Evolutionary conservation across 1,140 invertebrate genomes (phyloP), one percentile per base, ranked within the genome.

Genomic region (Andrena cerasifolii): DNA sequence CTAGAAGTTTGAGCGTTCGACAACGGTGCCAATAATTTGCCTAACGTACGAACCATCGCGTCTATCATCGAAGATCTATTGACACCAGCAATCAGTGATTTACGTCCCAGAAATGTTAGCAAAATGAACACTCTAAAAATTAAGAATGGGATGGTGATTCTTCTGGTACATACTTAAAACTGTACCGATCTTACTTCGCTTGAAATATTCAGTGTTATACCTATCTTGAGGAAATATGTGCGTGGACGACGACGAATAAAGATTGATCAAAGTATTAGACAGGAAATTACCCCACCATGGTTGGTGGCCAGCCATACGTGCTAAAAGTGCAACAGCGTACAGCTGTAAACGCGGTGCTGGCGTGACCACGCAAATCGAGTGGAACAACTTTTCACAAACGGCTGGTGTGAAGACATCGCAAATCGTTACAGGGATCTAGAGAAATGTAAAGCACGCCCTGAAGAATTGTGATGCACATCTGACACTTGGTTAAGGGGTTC

Each of bases 281-380:
- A 99, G 93, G 87, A 98, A 98, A 73, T 96, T 94, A 16, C 97
- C 97, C 97, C 97, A 98, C 97, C 97, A 98, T 1, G 94, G 93
- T 88, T 96, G 95, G 71, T 95, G 94, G 61, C 95, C 95, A 90
- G 96, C 97, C 84, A 96, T 95, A 43, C 96, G 95, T 31, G 97
- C 95, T 83, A 98, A 91, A 73, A 98, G 93, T 33, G 97, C 96
- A 8, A 95, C 96, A 24, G 95, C 93, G 28, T 95, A 93, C 7
- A 97, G 93, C 88, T 97, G 96, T 33, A 96, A 93, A 73, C 95
- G 93, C 43, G 93, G 93, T 90, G 87, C 94, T 73, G 91, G 91
- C 14, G 91, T 92, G 26, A 91, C 92, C 3, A 96, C 94, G 89
- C 95, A 96, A 58, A 92, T 90, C 0, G 91, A 92, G 86, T 95